Evolutionary conservation across 2,797 vertebrate species (phyloP).

Genomic region (Anabacerthia variegaticeps): DNA sequence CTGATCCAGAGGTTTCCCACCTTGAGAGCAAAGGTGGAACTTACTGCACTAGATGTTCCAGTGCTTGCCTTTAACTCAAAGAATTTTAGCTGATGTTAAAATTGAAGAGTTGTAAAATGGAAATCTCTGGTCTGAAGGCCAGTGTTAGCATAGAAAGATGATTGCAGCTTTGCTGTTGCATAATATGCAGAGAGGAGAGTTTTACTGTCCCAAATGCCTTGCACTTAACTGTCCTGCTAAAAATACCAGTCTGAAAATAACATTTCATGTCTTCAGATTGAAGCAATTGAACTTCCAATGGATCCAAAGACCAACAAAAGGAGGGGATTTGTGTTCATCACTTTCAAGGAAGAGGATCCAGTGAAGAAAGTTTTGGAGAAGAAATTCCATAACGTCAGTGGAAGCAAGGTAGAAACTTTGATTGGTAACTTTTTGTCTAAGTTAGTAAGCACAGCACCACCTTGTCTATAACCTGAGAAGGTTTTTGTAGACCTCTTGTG

Average conservation of each 20-base stretch:
- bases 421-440: background rate
- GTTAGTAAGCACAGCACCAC: background rate
- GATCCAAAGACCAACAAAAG: constrained; percentile 97
- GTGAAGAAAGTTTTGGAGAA: constrained; percentile 97
- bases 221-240: background rate
- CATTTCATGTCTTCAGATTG: constrained; percentile 81
- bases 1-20: background rate
- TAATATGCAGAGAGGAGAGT: background rate
- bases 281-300: constrained; percentile 93
- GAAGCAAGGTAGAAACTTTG: constrained; percentile 85
- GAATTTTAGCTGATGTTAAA: background rate
- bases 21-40: background rate
- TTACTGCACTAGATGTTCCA: background rate
- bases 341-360: constrained; percentile 93
- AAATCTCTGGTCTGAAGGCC: background rate
- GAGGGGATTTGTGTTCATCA: constrained; percentile 97
- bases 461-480: background rate
- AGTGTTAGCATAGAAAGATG: background rate
- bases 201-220: background rate
- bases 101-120: background rate
- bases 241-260: background rate
- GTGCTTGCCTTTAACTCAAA: background rate
- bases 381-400: constrained; percentile 94
- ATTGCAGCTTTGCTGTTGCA: background rate
- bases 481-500: background rate